Evolutionary conservation across 2,113 vertebrate species (phyloP).

Genomic region (Psittacula cyanocephala): DNA sequence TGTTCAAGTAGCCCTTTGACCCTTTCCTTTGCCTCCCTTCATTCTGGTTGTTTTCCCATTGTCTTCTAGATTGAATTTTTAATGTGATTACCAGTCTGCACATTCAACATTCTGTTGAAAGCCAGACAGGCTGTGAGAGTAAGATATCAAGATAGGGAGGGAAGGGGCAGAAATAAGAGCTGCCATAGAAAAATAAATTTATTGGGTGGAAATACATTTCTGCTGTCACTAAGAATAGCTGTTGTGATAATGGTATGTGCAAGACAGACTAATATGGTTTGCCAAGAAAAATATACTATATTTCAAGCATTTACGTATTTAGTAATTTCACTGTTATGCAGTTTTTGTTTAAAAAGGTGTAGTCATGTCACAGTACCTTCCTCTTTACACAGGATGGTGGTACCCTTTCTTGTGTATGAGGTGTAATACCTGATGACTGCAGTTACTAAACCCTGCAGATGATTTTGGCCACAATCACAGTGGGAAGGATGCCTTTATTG

Average conservation of each 20-base stretch:
- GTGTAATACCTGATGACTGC: background rate
- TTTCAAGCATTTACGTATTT: background rate
- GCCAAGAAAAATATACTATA: slow-evolving; percentile 48
- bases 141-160: slow-evolving; percentile 71
- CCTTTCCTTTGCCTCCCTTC: background rate
- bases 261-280: slow-evolving; percentile 72
- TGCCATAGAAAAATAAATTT: slow-evolving; percentile 72
- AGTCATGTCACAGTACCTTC: background rate
- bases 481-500: background rate
- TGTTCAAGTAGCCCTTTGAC: slow-evolving; percentile 41
- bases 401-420: background rate
- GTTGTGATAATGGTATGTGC: slow-evolving; percentile 73
- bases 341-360: background rate
- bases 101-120: background rate
- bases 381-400: background rate
- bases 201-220: slow-evolving; percentile 75
- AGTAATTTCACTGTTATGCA: background rate
- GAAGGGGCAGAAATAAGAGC: slow-evolving; percentile 75
- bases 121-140: slow-evolving; percentile 55
- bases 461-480: background rate
- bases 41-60: slow-evolving; percentile 53
- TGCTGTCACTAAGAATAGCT: slow-evolving; percentile 76
- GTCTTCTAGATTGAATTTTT: slow-evolving; percentile 82
- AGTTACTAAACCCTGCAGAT: background rate
- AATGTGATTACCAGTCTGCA: slow-evolving; percentile 81